These are phyloP conservation scores for Aphelocoma californica DNA, from an alignment of 2,797 vertebrate species.

Conservation along the genomic window DNA sequence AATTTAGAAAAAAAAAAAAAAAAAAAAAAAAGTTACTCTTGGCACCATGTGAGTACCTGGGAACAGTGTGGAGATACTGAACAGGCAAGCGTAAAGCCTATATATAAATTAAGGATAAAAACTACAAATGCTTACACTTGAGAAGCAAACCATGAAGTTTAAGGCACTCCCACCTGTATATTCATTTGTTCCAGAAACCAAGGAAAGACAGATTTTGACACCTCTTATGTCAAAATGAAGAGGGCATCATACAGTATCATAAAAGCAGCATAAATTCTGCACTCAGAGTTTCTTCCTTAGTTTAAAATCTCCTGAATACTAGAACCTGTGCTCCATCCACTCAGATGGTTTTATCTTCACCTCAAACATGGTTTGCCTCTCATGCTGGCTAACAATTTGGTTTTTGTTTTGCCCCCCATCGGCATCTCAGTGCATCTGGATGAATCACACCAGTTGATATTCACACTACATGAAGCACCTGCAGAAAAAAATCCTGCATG, in stretches of 20 bases:
- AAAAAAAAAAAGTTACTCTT: not conserved
- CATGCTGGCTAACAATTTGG: accelerated
- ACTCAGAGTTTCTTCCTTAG: not conserved
- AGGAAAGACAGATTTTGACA: not conserved
- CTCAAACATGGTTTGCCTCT: not conserved
- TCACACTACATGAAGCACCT: not conserved
- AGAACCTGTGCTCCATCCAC: not conserved
- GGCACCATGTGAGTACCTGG: not conserved
- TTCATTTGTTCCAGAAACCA: not conserved
- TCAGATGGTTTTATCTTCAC: not conserved
- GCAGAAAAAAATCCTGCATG: not conserved
- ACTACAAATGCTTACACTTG: not conserved
- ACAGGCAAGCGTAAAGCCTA: not conserved
- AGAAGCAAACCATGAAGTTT: not conserved
- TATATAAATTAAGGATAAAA: not conserved
- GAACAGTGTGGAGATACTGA: not conserved
- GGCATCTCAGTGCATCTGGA: not conserved
- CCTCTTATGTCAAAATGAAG: not conserved
- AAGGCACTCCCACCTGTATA: not conserved
- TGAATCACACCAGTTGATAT: not conserved
- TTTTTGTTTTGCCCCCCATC: not conserved
- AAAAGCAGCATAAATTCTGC: not conserved
- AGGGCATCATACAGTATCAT: not conserved
- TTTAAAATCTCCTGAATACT: not conserved
- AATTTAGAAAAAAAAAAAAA: not conserved